Evolutionary conservation across 2,888 invertebrate species (phyloP).

Genomic region (Catonia carolina): DNA sequence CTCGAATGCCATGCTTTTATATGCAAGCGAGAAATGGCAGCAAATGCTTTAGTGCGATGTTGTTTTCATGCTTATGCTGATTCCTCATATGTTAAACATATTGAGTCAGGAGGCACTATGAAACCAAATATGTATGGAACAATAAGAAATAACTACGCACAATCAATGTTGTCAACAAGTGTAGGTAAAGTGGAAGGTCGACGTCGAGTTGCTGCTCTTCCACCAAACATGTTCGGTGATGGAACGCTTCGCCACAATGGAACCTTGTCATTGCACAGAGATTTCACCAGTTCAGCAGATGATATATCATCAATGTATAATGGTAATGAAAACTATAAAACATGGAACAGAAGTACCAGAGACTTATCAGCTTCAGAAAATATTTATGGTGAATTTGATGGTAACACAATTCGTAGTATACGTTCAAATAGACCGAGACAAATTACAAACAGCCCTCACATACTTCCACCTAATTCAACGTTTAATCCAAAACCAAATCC

Average conservation of each 20-base stretch:
- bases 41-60: conserved; percentile 92
- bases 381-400: conserved; percentile 58
- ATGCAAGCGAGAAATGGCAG: conserved; percentile 91
- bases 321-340: conserved; percentile 87
- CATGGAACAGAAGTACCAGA: conserved; percentile 69
- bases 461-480: conserved; percentile 1
- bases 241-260: conserved; percentile 32
- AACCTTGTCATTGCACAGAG: conserved; percentile 43
- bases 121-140: conserved; percentile 43
- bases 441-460: conserved; percentile 10
- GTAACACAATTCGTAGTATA: conserved; percentile 46
- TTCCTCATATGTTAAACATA: conserved; percentile 81
- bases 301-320: conserved; percentile 79
- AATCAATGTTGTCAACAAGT: conserved; percentile 39
- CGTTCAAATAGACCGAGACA: conserved; percentile 60
- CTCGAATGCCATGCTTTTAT: conserved; percentile 98
- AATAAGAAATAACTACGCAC: conserved; percentile 40
- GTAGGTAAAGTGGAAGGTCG: conserved; percentile 49
- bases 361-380: conserved; percentile 50
- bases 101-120: conserved; percentile 41
- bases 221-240: conserved; percentile 35
- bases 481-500: neutral
- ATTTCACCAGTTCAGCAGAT: conserved; percentile 47
- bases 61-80: conserved; percentile 97
- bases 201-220: conserved; percentile 40